Percentiles rank a stretch among this genome's conserved stretches.
Conservation (phyloP, 2,888 invertebrate species). For the Erebia ligea region DNA sequence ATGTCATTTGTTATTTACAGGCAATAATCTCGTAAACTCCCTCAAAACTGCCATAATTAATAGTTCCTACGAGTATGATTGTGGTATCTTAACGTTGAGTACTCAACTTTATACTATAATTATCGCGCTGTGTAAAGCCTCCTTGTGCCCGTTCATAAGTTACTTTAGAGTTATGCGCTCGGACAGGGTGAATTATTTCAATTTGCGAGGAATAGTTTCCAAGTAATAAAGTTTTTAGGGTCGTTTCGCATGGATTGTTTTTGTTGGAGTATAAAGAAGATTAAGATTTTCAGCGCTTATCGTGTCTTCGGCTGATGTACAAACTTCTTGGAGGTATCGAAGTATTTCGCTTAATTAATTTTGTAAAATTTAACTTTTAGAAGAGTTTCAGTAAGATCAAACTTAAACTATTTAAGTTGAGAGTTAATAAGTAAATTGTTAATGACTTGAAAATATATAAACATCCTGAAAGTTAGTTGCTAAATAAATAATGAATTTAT, state of each 20-base stretch:
- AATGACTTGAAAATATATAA: no score
- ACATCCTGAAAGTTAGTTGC: not conserved
- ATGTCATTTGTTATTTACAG: no score
- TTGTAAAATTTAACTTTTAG: constrained; percentile 3
- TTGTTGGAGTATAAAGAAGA: constrained; percentile 49
- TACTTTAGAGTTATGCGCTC: constrained; percentile 60
- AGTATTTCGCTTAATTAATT: constrained; percentile 20
- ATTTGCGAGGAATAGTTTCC: constrained; percentile 70
- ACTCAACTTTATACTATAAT: constrained; percentile 34
- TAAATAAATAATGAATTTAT: not conserved
- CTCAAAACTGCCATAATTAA: not conserved
- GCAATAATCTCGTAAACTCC: constrained; percentile 7
- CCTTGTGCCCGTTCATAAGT: constrained; percentile 57
- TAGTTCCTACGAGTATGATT: constrained; percentile 22
- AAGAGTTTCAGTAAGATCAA: not conserved
- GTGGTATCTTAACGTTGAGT: constrained; percentile 19
- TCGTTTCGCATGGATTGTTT: constrained; percentile 63
- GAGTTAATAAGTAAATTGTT: not conserved
- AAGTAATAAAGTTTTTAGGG: constrained; percentile 66
- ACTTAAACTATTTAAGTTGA: not conserved
- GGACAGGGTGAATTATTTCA: constrained; percentile 69
- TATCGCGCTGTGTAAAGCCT: constrained; percentile 53
- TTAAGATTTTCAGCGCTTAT: constrained; percentile 42
- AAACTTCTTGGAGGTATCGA: constrained; percentile 9
- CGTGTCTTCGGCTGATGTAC: constrained; percentile 19